These are phyloP conservation scores for Camelus bactrianus DNA, from an alignment of 2,113 vertebrate species.

Conservation along the genomic window DNA sequence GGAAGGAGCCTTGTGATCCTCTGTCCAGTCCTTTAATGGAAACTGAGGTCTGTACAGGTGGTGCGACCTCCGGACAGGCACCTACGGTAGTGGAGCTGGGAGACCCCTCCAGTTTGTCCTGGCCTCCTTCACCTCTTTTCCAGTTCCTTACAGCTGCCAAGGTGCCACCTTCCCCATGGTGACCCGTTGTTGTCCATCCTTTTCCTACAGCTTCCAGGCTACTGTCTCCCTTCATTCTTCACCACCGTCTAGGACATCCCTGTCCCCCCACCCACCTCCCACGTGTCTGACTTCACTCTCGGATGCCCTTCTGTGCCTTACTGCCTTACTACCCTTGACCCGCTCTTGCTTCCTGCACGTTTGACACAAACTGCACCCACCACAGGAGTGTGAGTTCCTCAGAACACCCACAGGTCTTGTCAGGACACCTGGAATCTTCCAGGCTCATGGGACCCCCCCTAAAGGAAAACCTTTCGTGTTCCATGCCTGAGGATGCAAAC, in stretches of 20 bases:
- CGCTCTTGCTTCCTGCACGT: neutral
- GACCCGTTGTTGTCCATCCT: neutral
- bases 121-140: neutral
- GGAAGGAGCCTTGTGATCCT: neutral
- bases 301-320: neutral
- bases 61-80: fast-evolving
- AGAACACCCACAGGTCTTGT: neutral
- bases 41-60: neutral
- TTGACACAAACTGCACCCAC: neutral
- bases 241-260: no score
- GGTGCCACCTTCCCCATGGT: neutral
- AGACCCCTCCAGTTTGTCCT: neutral
- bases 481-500: fast-evolving
- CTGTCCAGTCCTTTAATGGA: neutral
- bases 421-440: neutral
- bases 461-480: neutral
- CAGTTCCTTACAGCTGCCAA: neutral
- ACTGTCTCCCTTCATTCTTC: neutral
- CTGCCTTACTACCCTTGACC: neutral
- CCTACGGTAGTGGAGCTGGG: no score
- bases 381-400: fast-evolving
- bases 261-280: neutral
- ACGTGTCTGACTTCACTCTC: neutral
- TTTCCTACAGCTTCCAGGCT: neutral
- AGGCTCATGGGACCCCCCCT: neutral